Conservation (phyloP, 2,113 vertebrate genomes). For the Salvelinus sp. region DNA sequence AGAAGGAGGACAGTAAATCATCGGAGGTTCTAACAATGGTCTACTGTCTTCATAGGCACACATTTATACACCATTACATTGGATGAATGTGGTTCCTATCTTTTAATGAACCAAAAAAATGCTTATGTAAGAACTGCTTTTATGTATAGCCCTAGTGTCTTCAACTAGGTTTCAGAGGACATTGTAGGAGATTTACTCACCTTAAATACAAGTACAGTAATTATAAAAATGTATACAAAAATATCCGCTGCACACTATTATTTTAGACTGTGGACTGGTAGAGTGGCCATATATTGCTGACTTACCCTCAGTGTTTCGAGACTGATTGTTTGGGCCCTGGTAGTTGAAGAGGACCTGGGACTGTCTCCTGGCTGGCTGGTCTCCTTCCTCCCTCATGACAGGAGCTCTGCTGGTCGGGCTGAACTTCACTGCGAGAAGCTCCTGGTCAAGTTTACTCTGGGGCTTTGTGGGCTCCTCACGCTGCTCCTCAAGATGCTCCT, state of each 20-base stretch:
- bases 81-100: not conserved
- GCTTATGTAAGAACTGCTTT: not conserved
- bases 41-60: not conserved
- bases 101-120: not conserved
- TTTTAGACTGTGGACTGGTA: too few species aligned
- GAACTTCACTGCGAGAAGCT: conserved; percentile 57
- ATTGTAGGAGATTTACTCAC: too few species aligned
- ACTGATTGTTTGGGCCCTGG: conserved; percentile 55
- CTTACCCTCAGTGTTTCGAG: conserved; percentile 76
- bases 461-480: conserved; percentile 11
- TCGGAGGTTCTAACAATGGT: not conserved
- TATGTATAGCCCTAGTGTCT: not conserved
- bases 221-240: too few species aligned
- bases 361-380: conserved; percentile 63
- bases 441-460: conserved; percentile 20
- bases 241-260: too few species aligned
- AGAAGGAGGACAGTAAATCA: not conserved
- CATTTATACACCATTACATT: not conserved
- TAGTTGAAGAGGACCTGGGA: conserved; percentile 61
- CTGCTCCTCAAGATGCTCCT: not conserved
- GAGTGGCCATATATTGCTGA: not conserved
- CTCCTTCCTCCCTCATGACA: conserved; percentile 58
- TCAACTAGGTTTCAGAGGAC: too few species aligned
- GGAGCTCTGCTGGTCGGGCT: conserved; percentile 66
- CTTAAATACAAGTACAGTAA: too few species aligned